Conservation (phyloP, 2,888 invertebrate genomes). For the Microplitis manilae region DNA sequence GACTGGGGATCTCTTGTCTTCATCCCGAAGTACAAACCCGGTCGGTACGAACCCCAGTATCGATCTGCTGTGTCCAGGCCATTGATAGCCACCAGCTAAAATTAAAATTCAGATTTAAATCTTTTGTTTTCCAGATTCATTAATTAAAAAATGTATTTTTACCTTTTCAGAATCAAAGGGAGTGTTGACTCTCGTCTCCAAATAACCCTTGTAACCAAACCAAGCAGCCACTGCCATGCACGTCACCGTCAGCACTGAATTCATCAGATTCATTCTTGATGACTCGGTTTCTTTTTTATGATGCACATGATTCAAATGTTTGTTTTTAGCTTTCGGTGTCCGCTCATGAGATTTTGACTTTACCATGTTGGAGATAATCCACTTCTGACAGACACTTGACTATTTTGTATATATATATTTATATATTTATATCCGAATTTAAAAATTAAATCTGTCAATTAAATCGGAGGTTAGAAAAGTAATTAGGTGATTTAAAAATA, state of each 20-base stretch:
- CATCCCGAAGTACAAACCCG: slow-evolving; percentile 91
- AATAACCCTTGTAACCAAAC: slow-evolving; percentile 85
- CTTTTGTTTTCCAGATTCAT: neutral
- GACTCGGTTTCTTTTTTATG: slow-evolving; percentile 46
- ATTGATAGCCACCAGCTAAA: slow-evolving; percentile 79
- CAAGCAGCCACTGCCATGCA: slow-evolving; percentile 82
- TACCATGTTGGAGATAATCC: slow-evolving; percentile 51
- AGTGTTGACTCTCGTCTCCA: slow-evolving; percentile 91
- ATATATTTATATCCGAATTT: neutral
- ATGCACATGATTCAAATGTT: slow-evolving; percentile 45
- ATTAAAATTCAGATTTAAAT: slow-evolving; percentile 19
- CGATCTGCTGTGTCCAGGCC: slow-evolving; percentile 83
- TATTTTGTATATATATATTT: neutral
- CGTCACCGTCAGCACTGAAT: slow-evolving; percentile 61
- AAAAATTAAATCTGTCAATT: too few relatives aligned
- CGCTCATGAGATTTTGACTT: slow-evolving; percentile 57
- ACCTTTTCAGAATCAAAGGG: slow-evolving; percentile 86
- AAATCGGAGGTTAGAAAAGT: neutral
- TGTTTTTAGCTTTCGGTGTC: slow-evolving; percentile 51
- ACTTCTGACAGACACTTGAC: neutral
- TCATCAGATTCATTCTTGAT: slow-evolving; percentile 55
- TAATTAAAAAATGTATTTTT: slow-evolving; percentile 36
- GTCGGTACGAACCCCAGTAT: slow-evolving; percentile 95
- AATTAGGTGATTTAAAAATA: neutral
- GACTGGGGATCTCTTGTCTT: slow-evolving; percentile 92